Evolutionary conservation across 2,888 invertebrate genomes (phyloP), one percentile per base, ranked within the genome.

Genomic region (Willowsia nigromaculata): DNA sequence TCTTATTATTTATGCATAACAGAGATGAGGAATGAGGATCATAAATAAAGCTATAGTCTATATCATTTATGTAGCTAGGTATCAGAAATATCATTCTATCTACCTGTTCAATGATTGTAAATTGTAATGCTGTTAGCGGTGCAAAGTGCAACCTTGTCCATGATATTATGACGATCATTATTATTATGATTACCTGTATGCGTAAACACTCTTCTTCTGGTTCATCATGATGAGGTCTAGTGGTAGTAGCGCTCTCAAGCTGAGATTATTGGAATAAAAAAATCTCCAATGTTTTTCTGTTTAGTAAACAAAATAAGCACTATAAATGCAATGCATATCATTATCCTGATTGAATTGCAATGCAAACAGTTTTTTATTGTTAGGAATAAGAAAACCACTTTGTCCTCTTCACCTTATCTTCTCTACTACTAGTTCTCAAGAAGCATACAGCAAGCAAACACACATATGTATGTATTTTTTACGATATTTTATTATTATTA

Each of bases 341-440:
- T 56, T 59, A 74, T 59, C 71, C 56, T 84, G 71, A 84, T 74
- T 84, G 84, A 65, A 84, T 74, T 84, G 84, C 71, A 84, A 9
- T 74, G 74, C 40, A 84, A 74, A 84, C 50, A 84, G n/a, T n/a
- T 47, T 25, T 65, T 78, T 22, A 33, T 1, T 27, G 22, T 18
- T n/a, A n/a, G n/a, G n/a, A n/a, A n/a, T n/a, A n/a, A n/a, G n/a
- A 18, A 71, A 71, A 71, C 22, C 43, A 71, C 43, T 43, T 40
- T 71, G 2, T 37, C n/a, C n/a, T 40, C 43, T 40, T 71, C 43
- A 40, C 6, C n/a, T 40, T 40, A 30, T 3, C 33, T 40, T 33
- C 37, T 11, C 1, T 71, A 40, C 71, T 71, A 13, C 15, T n/a
- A 30, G 15, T 15, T 11, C 3, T 13, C 13, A 15, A 22, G 27